These are phyloP conservation scores for Acanthochromis polyacanthus DNA, from an alignment of 2,113 vertebrate species.

Conservation along the genomic window DNA sequence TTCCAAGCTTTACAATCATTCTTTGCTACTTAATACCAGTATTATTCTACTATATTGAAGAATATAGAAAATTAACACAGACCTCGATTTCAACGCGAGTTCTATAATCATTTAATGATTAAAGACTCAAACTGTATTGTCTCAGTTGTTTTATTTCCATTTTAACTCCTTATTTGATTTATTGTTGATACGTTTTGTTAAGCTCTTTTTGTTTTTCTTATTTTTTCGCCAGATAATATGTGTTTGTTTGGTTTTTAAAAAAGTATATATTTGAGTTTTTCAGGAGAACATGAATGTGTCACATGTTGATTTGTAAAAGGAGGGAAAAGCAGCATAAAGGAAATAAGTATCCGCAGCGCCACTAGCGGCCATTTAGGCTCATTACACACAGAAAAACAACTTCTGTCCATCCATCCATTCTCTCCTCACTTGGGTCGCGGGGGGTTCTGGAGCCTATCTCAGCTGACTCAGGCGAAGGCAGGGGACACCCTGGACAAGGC, in stretches of 20 bases:
- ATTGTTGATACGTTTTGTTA: too few species aligned
- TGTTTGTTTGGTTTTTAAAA: background rate
- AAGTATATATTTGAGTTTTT: background rate
- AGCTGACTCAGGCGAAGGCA: too few species aligned
- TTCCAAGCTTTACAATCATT: background rate
- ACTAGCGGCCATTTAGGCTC: slow-evolving; percentile 1
- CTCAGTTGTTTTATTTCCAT: background rate
- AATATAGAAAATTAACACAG: background rate
- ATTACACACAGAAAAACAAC: slow-evolving; percentile 2
- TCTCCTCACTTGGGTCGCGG: too few species aligned
- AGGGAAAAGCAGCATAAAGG: slow-evolving; percentile 60
- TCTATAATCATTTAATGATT: background rate
- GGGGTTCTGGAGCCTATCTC: too few species aligned
- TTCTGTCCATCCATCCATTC: too few species aligned
- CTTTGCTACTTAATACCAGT: background rate
- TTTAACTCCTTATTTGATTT: background rate
- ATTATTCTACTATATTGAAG: background rate
- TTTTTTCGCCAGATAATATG: background rate
- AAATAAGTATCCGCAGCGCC: slow-evolving; percentile 41
- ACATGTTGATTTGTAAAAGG: slow-evolving; percentile 48
- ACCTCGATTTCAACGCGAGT: background rate
- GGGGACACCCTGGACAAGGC: too few species aligned
- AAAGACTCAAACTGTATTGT: background rate
- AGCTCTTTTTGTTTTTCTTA: background rate
- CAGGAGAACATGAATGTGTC: slow-evolving; percentile 21